A percentile compares a stretch with the other conserved stretches of the same genome.
phyloP scores from a whole-genome alignment of 2,888 invertebrate species.

The Dicranocentrus wangi region DNA sequence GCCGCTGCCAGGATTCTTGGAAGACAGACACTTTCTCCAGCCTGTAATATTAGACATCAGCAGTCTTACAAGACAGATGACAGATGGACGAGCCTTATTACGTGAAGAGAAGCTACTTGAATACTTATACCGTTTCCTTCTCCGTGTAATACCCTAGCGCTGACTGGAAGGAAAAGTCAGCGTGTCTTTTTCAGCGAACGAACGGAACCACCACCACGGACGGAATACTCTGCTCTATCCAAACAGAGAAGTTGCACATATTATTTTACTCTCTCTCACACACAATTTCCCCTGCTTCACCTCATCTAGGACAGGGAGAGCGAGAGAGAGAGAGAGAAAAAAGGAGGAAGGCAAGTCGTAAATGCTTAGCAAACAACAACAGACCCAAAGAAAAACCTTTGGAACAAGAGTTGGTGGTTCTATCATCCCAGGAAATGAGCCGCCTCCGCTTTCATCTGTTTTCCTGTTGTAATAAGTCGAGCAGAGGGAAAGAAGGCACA shows the following conservation, averaged over 20 bases:
- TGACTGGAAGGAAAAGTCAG: constrained; percentile 4
- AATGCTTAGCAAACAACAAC: constrained; percentile 49
- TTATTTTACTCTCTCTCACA: constrained; percentile 48
- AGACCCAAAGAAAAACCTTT: constrained; percentile 21
- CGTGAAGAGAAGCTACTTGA: constrained; percentile 45
- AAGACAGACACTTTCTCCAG: constrained; percentile 27
- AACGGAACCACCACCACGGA: no score
- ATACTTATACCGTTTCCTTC: constrained; percentile 35
- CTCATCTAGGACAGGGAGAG: constrained; percentile 38
- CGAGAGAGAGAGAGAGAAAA: constrained; percentile 27
- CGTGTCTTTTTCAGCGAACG: no score
- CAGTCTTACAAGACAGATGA: constrained; percentile 49
- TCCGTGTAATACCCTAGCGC: background rate
- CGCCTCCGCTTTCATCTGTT: constrained; percentile 58
- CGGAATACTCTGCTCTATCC: no score
- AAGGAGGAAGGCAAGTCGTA: constrained; percentile 21
- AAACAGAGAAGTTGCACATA: constrained; percentile 42
- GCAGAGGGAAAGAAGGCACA: constrained; percentile 36
- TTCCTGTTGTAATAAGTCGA: constrained; percentile 23
- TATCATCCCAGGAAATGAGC: constrained; percentile 60
- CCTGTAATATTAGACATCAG: constrained; percentile 47
- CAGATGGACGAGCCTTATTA: constrained; percentile 60
- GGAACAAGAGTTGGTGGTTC: constrained; percentile 42
- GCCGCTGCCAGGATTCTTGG: background rate
- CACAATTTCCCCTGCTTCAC: constrained; percentile 17